phyloP scores from a whole-genome alignment of 2,888 invertebrate genomes.

The Lamellibrachia columna region DNA sequence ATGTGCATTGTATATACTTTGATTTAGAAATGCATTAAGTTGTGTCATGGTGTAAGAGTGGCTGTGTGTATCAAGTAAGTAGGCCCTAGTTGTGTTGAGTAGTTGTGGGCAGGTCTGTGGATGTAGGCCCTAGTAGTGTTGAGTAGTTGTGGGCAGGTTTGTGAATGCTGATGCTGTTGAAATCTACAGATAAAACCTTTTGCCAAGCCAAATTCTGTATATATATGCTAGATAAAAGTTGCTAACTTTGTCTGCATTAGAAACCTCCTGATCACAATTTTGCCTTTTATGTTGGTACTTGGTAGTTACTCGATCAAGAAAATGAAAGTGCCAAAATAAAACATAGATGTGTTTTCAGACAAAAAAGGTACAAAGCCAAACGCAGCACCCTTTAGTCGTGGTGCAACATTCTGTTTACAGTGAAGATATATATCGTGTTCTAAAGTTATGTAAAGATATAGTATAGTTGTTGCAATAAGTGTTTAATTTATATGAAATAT shows the following conservation, averaged over 20 bases:
- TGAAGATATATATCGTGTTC: neutral
- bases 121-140: neutral
- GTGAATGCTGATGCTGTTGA: neutral
- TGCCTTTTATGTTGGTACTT: neutral
- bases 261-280: neutral
- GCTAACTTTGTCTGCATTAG: neutral
- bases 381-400: neutral
- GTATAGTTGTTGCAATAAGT: neutral
- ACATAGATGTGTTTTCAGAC: neutral
- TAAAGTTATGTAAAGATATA: neutral
- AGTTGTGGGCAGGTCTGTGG: neutral
- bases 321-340: neutral
- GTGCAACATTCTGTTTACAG: neutral
- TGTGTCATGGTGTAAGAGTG: neutral
- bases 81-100: neutral
- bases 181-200: neutral
- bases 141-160: neutral
- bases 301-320: neutral
- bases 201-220: neutral
- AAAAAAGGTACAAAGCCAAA: neutral
- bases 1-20: neutral
- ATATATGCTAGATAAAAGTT: neutral
- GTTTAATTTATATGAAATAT: neutral
- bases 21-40: neutral
- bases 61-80: neutral